Evolutionary conservation across 2,113 vertebrate species (phyloP), one percentile per base, ranked within the genome.

Genomic region (Jacana jacana): DNA sequence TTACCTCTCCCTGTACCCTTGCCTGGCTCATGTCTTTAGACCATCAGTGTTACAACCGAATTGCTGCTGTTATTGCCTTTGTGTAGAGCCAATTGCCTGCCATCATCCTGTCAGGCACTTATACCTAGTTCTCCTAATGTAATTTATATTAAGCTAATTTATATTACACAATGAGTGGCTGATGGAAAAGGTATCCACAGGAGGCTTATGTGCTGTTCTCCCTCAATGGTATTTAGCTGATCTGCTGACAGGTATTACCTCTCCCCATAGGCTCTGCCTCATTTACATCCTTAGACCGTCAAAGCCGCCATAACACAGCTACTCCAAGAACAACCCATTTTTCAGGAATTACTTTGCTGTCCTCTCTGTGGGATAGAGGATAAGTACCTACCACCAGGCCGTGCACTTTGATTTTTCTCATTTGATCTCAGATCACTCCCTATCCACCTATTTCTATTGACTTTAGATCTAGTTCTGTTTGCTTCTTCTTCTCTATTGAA

Each of bases 121-220:
- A 58, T 4, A 51, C 46, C 83, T 85, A 68, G 35, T 88, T 93
- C 46, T 93, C 71, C 86, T 92, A 86, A 93, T 81, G 72, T 55
- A 64, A 96, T 96, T 94, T 95, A 81, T 91, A 92, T 94, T 94
- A 94, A 94, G 69, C 71, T 91, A 92, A 92, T 93, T 88, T 93
- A 39, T 88, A 63, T 88, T 70, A 63, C 49, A 66, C 75, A 78
- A 24, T 22, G 64, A 95, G 72, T 84, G 83, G 46, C 70, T 91
- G 89, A 66, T 68, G 64, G 88, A 90, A 83, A 75, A 70, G 72
- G 46, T 89, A 44, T 54, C 63, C 96, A 69, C 78, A 88, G 75
- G 85, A 91, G 79, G 58, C 33, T 64, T 35, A 15, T 23, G 70
- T 22, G 66, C 81, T 94, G 73, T 55, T 80, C 94, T 93, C 37